Percentiles rank a stretch among this genome's conserved stretches.
phyloP scores from a whole-genome alignment of 2,888 invertebrate genomes.

The Xanthorhoe spadicearia region DNA sequence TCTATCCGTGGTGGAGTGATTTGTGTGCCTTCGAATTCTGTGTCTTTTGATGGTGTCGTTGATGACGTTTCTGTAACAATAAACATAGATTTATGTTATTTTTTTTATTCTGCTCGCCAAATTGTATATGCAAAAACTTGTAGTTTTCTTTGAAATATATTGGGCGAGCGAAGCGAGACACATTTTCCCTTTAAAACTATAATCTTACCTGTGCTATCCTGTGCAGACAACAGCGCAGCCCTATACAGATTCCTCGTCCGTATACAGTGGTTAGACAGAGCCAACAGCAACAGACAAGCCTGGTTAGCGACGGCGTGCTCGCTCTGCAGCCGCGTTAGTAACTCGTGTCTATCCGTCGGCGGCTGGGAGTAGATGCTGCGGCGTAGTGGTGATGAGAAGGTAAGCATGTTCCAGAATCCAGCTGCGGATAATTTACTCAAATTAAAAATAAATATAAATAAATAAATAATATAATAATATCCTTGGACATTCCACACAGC shows the following conservation, averaged over 20 bases:
- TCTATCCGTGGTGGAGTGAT: slow-evolving; percentile 73
- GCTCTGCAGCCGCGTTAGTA: slow-evolving; percentile 78
- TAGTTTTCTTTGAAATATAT: too few relatives aligned
- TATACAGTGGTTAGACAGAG: slow-evolving; percentile 96
- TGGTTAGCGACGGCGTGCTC: slow-evolving; percentile 94
- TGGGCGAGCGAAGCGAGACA: too few relatives aligned
- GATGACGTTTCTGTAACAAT: slow-evolving; percentile 61
- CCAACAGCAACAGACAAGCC: slow-evolving; percentile 93
- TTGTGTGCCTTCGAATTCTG: slow-evolving; percentile 53
- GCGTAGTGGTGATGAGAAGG: slow-evolving; percentile 82
- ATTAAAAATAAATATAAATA: too few relatives aligned
- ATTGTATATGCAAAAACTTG: too few relatives aligned
- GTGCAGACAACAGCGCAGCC: slow-evolving; percentile 92
- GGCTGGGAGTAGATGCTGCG: slow-evolving; percentile 66
- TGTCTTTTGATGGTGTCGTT: slow-evolving; percentile 66
- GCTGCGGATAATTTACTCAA: slow-evolving; percentile 79
- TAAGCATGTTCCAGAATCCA: slow-evolving; percentile 92
- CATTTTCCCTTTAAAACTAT: too few relatives aligned
- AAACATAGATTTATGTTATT: background rate
- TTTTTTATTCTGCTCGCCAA: too few relatives aligned
- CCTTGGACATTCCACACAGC: too few relatives aligned
- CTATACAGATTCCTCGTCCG: slow-evolving; percentile 93
- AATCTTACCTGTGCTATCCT: slow-evolving; percentile 89
- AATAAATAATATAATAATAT: too few relatives aligned
- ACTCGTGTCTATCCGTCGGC: slow-evolving; percentile 69